These are phyloP conservation scores for Aphelenchoides bicaudatus DNA, from an alignment of 2,888 invertebrate genomes.

Conservation along the genomic window DNA sequence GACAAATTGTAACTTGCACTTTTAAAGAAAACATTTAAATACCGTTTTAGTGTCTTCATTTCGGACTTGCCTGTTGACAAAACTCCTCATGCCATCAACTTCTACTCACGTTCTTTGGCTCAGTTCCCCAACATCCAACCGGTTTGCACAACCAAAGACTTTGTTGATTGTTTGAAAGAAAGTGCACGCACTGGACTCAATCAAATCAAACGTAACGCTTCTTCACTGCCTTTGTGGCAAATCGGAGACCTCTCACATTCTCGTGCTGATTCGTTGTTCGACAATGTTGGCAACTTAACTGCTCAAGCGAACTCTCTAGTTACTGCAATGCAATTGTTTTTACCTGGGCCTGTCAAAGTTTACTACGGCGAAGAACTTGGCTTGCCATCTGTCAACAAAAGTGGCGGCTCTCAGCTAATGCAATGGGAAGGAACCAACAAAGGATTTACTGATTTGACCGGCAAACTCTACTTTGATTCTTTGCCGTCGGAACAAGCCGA, in stretches of 20 bases:
- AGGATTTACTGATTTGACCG: slow-evolving; percentile 28
- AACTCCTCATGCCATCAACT: not conserved
- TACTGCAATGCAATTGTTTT: slow-evolving; percentile 74
- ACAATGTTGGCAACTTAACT: not conserved
- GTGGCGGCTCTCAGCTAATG: slow-evolving; percentile 26
- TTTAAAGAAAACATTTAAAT: not conserved
- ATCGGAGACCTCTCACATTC: slow-evolving; percentile 22
- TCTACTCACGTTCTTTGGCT: slow-evolving; percentile 15
- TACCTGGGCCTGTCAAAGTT: slow-evolving; percentile 79
- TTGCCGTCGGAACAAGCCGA: slow-evolving; percentile 26
- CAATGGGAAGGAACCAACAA: slow-evolving; percentile 20
- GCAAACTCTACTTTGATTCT: slow-evolving; percentile 23
- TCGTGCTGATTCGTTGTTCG: slow-evolving; percentile 19
- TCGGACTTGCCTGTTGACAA: slow-evolving; percentile 1
- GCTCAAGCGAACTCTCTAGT: slow-evolving; percentile 63
- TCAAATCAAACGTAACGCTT: slow-evolving; percentile 19
- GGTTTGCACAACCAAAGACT: slow-evolving; percentile 6
- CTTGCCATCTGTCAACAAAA: slow-evolving; percentile 63
- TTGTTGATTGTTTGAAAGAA: slow-evolving; percentile 19
- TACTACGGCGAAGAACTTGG: slow-evolving; percentile 85
- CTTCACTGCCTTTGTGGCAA: slow-evolving; percentile 24
- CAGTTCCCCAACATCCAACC: slow-evolving; percentile 15
- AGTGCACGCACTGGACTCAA: slow-evolving; percentile 13
- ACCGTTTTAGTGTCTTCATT: slow-evolving; percentile 20
- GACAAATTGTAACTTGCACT: slow-evolving; percentile 3